Base-by-base conservation (phyloP, 2,888 invertebrate genomes). In the Glyphotaelius pellucidus region DNA sequence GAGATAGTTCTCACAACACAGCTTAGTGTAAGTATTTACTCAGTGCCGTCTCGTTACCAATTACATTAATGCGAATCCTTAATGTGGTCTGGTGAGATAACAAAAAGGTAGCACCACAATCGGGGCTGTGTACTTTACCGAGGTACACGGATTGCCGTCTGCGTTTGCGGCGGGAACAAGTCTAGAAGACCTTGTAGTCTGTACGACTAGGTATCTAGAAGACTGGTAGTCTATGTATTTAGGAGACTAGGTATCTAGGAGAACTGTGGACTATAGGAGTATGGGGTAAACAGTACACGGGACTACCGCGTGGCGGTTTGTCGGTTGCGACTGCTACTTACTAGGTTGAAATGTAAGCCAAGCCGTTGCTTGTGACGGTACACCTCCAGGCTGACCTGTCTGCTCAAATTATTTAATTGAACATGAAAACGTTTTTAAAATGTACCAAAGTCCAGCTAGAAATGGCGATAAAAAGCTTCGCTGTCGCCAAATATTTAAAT, bases 21-120 rank as follows among this genome's bases (percentile, higher is more conserved):
- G 89, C 89, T 88, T 31, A 42, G n/a, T 12, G 80, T 80, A 67
- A 88, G 52, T 67, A 89, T 90, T 89, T 80, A n/a, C 89, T 80
- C 30, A 83, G 32, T 32, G 38, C 80, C 52, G 38, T 83, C 80
- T 91, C 90, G 88, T 81, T 52, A 89, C 85, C 91, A 92, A 92
- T 92, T 92, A 92, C 91, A 80, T 91, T 92, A 92, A 92, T 92
- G 92, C 87, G 90, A 91, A 91, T 92, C 91, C 89, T 47, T 91
- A 90, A 89, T 67, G 92, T 89, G 90, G 90, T 80, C 80, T 85
- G 91, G 81, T 52, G 88, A 90, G 92, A 89, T 90, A 91, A 92
- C 92, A 92, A 92, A 92, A 90, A 92, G 91, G 79, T 87, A 84
- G 42, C 81, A 83, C 88, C 89, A 90, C 92, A 92, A 92, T 90